Evolutionary conservation across 2,113 vertebrate genomes (phyloP), one percentile per base, ranked within the genome.

Genomic region (Apaloderma vittatum): DNA sequence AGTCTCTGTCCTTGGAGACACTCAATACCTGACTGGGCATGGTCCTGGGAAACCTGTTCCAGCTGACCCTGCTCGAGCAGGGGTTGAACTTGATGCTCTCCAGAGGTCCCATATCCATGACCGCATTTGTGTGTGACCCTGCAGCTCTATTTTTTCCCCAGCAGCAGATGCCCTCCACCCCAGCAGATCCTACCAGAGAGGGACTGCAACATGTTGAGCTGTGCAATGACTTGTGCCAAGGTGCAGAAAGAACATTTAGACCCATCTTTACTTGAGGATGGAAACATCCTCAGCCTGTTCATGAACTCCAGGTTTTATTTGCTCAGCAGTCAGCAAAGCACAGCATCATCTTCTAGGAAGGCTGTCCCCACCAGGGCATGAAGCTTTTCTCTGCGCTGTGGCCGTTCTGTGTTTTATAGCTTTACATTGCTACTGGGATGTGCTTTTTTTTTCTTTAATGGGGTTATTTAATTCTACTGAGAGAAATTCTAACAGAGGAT

Each of bases 351-450:
- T 45, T 32, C 72, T 58, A 43, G 46, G 43, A 68, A 46, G 27
- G 46, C 27, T 51, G 46, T 40, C n/a, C 30, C 19, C 27, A 13
- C 0, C 0, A 1, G 73, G 34, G 21, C 8, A 43, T 36, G 48
- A 20, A 76, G 58, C 26, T 83, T 55, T 48, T 27, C 48, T 52
- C 8, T 37, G 45, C 49, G 14, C 37, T 13, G 18, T 58, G 29
- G 40, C 34, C 52, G 37, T 67, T 86, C 23, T 29, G 13, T 27
- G 55, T 5, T 67, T 70, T 46, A 63, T 9, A 24, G 43, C 8
- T 91, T 89, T 15, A 40, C 18, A 12, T 24, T 65, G 43, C 34
- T n/a, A 16, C 32, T 36, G 36, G n/a, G 27, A 48, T 27, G 22
- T 32, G 30, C 6, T 12, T 19, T 16, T 55, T 66, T 45, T 52